These are phyloP conservation scores for Actinia equina DNA, from an alignment of 64 coral and sea anemone genomes.

Conservation along the genomic window DNA sequence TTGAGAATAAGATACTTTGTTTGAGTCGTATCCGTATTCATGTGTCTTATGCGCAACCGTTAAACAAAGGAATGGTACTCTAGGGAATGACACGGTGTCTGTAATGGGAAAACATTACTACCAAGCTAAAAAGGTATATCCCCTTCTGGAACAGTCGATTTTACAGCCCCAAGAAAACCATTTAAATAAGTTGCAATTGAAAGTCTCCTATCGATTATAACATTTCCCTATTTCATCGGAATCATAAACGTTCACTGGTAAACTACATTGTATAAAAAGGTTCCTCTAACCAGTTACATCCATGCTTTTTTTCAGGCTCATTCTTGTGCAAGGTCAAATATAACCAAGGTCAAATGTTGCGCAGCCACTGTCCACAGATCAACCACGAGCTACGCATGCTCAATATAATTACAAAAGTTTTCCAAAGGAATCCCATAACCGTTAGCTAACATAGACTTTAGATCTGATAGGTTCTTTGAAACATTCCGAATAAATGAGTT, in stretches of 20 bases:
- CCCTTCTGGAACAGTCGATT: too few relatives aligned
- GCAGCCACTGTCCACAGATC: neutral
- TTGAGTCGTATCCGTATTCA: too few relatives aligned
- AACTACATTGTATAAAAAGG: neutral
- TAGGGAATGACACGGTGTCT: too few relatives aligned
- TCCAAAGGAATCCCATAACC: neutral
- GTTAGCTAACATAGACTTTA: constrained; percentile 84
- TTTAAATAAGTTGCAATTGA: too few relatives aligned
- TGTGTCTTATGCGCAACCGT: too few relatives aligned
- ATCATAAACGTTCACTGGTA: neutral
- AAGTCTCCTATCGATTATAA: neutral
- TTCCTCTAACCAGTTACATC: neutral
- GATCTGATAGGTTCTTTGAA: constrained; percentile 76
- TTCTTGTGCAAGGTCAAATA: too few relatives aligned
- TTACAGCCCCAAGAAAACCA: too few relatives aligned
- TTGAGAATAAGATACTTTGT: too few relatives aligned
- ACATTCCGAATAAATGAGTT: constrained; percentile 82
- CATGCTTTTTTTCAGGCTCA: neutral
- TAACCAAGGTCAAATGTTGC: too few relatives aligned
- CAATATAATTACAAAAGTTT: neutral
- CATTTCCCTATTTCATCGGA: neutral
- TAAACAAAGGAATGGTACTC: too few relatives aligned
- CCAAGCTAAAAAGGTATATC: too few relatives aligned
- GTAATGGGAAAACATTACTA: too few relatives aligned
- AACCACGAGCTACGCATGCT: neutral